These are phyloP conservation scores for Ophion obscuratus DNA, from an alignment of 2,888 invertebrate genomes.

Conservation along the genomic window DNA sequence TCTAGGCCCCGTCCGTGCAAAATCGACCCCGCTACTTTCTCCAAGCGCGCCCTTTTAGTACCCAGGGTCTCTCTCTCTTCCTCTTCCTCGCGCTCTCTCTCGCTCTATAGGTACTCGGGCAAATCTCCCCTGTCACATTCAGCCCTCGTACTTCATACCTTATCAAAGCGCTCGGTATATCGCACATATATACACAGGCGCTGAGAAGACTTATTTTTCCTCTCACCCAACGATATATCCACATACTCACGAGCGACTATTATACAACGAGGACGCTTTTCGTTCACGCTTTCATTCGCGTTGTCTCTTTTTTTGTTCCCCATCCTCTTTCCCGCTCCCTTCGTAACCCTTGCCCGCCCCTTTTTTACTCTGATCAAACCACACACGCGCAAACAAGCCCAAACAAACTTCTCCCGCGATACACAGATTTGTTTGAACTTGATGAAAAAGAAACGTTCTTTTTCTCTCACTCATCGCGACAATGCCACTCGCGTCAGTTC, in stretches of 20 bases:
- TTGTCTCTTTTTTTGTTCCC: not conserved
- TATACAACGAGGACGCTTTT: conserved; percentile 6
- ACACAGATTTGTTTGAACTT: too few relatives aligned
- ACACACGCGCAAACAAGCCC: too few relatives aligned
- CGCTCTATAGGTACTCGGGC: conserved; percentile 19
- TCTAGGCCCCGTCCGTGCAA: conserved; percentile 20
- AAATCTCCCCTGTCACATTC: conserved; percentile 64
- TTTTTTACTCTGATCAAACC: not conserved
- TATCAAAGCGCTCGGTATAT: conserved; percentile 60
- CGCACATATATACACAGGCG: not conserved
- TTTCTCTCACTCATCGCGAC: too few relatives aligned
- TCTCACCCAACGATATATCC: conserved; percentile 35
- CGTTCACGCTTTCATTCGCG: not conserved
- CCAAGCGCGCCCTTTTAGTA: conserved; percentile 37
- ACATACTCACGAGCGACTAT: conserved; percentile 8
- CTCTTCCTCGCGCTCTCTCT: not conserved
- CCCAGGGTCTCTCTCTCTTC: not conserved
- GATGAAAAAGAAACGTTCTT: too few relatives aligned
- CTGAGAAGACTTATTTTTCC: conserved; percentile 53
- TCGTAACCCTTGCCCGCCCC: too few relatives aligned
- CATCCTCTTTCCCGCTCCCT: not conserved
- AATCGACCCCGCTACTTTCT: conserved; percentile 47
- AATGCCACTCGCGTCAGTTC: too few relatives aligned
- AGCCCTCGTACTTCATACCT: conserved; percentile 66
- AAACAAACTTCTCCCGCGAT: too few relatives aligned